phyloP scores from a whole-genome alignment of 2,797 vertebrate species.

The Hapalemur alaotrensis region DNA sequence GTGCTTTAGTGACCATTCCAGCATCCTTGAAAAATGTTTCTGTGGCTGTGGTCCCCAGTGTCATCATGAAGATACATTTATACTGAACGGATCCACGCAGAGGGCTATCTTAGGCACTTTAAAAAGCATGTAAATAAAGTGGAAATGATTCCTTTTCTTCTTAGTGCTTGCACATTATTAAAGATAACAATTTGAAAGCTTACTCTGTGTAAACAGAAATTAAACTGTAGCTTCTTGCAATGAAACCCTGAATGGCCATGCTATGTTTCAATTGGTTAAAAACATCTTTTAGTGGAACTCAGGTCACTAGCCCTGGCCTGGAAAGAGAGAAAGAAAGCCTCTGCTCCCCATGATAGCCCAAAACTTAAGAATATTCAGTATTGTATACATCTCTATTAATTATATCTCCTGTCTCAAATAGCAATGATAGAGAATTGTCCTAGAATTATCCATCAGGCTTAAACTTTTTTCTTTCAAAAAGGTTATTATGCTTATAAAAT shows the following conservation, averaged over 20 bases:
- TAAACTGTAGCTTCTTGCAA: background rate
- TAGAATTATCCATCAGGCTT: slow-evolving; percentile 29
- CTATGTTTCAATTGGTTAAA: background rate
- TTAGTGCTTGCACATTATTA: background rate
- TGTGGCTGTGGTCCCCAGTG: background rate
- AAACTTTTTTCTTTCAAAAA: background rate
- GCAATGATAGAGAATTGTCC: background rate
- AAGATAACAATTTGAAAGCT: slow-evolving; percentile 29
- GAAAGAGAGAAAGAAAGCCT: background rate
- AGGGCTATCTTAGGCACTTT: background rate
- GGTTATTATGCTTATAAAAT: slow-evolving; percentile 33
- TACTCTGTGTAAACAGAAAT: slow-evolving; percentile 40
- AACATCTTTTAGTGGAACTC: background rate
- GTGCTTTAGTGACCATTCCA: background rate
- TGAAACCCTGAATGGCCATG: background rate
- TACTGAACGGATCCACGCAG: background rate
- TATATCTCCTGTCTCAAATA: slow-evolving; percentile 10
- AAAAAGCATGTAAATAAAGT: slow-evolving; percentile 17
- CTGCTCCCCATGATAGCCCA: background rate
- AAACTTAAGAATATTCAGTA: background rate
- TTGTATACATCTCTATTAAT: slow-evolving; percentile 3
- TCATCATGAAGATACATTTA: background rate
- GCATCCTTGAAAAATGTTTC: slow-evolving; percentile 8
- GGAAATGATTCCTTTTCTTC: background rate
- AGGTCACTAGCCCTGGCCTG: background rate